Evolutionary conservation across 1,140 invertebrate species (phyloP).

Genomic region (Batillaria attramentaria): DNA sequence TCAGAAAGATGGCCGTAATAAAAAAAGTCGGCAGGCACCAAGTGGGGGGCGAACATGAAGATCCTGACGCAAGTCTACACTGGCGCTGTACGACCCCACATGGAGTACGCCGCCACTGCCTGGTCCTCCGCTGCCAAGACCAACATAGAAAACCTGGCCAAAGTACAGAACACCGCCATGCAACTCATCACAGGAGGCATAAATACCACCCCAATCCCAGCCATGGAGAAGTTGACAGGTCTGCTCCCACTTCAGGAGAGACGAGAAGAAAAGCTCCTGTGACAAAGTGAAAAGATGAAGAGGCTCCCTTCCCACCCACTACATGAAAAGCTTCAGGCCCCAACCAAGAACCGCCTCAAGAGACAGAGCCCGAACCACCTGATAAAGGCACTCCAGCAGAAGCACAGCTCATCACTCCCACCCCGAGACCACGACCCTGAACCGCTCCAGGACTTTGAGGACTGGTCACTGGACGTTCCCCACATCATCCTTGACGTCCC

Average conservation of each 20-base stretch:
- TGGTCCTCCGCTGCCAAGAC: slow-evolving; percentile 20
- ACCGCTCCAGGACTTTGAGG: not conserved
- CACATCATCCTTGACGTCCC: not conserved
- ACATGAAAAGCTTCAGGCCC: not conserved
- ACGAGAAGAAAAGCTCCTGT: not conserved
- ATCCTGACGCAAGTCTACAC: too few relatives aligned
- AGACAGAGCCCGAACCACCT: not conserved
- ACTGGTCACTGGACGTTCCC: not conserved
- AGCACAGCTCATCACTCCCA: not conserved
- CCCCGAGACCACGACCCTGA: not conserved
- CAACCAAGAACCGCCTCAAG: slow-evolving; percentile 3
- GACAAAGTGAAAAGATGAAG: not conserved
- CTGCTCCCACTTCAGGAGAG: not conserved
- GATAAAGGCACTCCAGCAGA: not conserved
- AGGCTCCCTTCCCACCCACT: slow-evolving; percentile 6
- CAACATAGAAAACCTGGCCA: not conserved
- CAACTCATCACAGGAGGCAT: slow-evolving; percentile 23
- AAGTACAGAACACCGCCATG: slow-evolving; percentile 13
- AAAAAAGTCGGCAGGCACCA: too few relatives aligned
- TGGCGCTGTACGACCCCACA: too few relatives aligned
- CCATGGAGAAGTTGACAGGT: not conserved
- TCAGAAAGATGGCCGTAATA: too few relatives aligned
- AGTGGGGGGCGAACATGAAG: too few relatives aligned
- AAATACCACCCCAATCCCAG: slow-evolving; percentile 22
- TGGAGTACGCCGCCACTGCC: slow-evolving; percentile 13